Evolutionary conservation across 2,797 vertebrate genomes (phyloP).

Genomic region (Tinamus major): DNA sequence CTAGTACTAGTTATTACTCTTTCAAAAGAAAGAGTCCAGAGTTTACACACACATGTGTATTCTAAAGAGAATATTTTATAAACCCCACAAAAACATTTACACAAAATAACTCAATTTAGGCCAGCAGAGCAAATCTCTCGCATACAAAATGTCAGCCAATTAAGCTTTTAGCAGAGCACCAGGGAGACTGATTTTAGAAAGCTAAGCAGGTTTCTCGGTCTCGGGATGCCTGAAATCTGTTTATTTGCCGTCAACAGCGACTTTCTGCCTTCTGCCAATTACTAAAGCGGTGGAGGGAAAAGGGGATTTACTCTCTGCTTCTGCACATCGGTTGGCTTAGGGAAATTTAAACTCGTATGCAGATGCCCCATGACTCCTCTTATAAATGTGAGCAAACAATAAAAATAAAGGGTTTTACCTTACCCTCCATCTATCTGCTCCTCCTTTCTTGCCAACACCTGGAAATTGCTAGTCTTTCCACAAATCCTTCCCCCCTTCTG

Average conservation of each 20-base stretch:
- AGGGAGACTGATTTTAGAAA: conserved; percentile 63
- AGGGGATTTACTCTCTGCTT: conserved; percentile 56
- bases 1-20: conserved; percentile 44
- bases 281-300: conserved; percentile 26
- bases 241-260: conserved; percentile 71
- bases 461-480: neutral
- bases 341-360: conserved; percentile 28
- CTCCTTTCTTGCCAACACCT: neutral
- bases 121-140: conserved; percentile 64
- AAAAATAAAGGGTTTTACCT: conserved; percentile 4
- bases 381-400: neutral
- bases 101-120: conserved; percentile 66
- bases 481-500: neutral
- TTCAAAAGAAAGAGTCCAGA: conserved; percentile 62
- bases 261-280: conserved; percentile 70
- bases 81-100: conserved; percentile 63
- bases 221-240: conserved; percentile 70
- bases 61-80: conserved; percentile 62
- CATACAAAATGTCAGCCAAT: conserved; percentile 71
- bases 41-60: conserved; percentile 48
- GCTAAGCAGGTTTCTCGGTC: conserved; percentile 73
- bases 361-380: neutral
- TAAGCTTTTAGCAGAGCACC: conserved; percentile 66
- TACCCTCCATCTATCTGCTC: neutral
- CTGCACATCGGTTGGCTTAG: conserved; percentile 52